Conservation (phyloP, 2,797 vertebrate genomes). For the Enteromius treurensis region DNA sequence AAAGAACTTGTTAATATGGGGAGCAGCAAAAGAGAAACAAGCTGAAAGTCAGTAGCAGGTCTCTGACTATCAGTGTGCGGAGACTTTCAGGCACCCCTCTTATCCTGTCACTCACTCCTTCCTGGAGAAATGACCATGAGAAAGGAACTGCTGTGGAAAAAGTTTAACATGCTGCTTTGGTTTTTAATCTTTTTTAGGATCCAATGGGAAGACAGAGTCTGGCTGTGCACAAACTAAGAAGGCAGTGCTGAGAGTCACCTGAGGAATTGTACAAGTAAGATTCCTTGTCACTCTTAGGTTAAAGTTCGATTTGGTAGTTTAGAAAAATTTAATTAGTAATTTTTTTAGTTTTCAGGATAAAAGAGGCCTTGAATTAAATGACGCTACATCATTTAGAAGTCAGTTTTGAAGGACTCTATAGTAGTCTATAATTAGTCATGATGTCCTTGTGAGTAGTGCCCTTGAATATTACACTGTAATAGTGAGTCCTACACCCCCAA, state of each 20-base stretch:
- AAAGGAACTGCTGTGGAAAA: background rate
- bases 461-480: background rate
- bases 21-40: background rate
- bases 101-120: slow-evolving; percentile 9
- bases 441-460: background rate
- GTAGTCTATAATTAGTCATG: background rate
- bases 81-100: slow-evolving; percentile 13
- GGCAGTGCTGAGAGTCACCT: slow-evolving; percentile 49
- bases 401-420: background rate
- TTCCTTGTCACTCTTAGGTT: background rate
- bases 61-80: background rate
- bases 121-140: slow-evolving; percentile 6
- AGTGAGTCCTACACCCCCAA: background rate
- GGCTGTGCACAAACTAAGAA: slow-evolving; percentile 44
- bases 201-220: slow-evolving; percentile 45
- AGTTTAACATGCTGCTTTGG: background rate
- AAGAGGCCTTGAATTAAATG: background rate
- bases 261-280: slow-evolving; percentile 59
- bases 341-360: background rate
- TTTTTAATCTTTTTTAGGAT: slow-evolving; percentile 37
- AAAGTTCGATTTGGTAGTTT: background rate
- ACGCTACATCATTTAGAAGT: background rate
- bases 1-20: background rate
- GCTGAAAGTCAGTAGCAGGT: background rate
- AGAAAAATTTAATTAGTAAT: background rate